phyloP scores from a whole-genome alignment of 2,797 vertebrate genomes.

The Galago senegalensis region DNA sequence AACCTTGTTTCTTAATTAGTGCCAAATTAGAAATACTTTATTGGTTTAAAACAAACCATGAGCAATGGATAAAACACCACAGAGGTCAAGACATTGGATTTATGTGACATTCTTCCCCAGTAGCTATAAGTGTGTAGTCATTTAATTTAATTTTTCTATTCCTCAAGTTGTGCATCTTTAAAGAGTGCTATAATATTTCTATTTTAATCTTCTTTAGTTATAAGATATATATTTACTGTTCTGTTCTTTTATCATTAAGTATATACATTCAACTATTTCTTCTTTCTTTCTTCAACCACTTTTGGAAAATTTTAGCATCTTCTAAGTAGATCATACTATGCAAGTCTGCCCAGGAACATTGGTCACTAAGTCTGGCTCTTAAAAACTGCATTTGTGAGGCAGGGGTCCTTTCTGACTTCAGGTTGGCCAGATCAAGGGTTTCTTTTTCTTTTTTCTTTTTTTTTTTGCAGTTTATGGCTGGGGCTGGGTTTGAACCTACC shows the following conservation, averaged over 20 bases:
- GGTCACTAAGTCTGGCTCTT: neutral
- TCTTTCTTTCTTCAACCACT: neutral
- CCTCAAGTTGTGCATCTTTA: neutral
- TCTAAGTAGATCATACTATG: neutral
- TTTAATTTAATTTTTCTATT: neutral
- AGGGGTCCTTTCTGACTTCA: neutral
- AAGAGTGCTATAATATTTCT: neutral
- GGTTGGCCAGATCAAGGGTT: neutral
- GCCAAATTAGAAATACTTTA: neutral
- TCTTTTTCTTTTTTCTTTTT: no score
- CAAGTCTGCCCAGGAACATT: neutral
- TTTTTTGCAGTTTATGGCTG: no score
- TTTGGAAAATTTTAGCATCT: neutral
- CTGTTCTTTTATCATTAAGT: neutral
- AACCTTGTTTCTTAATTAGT: neutral
- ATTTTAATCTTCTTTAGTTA: neutral
- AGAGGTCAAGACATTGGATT: neutral
- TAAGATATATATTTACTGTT: neutral
- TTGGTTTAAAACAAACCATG: neutral
- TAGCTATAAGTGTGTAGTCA: neutral
- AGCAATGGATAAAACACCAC: neutral
- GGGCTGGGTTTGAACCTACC: no score
- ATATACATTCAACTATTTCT: neutral
- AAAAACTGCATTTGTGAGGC: neutral
- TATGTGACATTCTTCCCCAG: neutral